phyloP scores from a whole-genome alignment of 2,113 vertebrate species.

The Jacana jacana region DNA sequence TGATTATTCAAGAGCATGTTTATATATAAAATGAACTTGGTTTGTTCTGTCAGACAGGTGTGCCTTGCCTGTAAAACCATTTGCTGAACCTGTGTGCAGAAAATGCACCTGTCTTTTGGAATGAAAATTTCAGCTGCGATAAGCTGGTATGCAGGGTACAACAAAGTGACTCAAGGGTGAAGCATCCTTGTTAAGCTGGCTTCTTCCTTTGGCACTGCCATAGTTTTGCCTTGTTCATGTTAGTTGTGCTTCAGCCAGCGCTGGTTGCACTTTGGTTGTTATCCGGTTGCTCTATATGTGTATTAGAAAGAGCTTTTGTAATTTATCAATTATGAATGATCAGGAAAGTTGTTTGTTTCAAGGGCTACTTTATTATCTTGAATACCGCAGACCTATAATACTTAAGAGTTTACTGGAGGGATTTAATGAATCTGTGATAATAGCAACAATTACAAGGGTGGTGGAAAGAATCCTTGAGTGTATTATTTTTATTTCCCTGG shows the following conservation, averaged over 20 bases:
- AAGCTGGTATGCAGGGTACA: not conserved
- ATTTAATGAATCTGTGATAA: constrained; percentile 45
- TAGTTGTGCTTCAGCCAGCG: not conserved
- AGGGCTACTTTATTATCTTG: constrained; percentile 18
- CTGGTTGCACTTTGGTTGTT: not conserved
- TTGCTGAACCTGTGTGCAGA: not conserved
- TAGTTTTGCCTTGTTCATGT: not conserved
- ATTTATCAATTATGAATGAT: not conserved
- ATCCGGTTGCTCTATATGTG: not conserved
- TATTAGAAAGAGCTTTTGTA: not conserved
- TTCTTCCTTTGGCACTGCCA: not conserved
- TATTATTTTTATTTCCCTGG: constrained; percentile 64
- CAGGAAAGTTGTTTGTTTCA: constrained; percentile 27
- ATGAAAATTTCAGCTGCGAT: not conserved
- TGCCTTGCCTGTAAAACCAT: not conserved
- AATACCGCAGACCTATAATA: not conserved
- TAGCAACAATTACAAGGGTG: constrained; percentile 42
- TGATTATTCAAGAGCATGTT: not conserved
- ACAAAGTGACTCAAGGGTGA: not conserved
- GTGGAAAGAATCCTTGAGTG: constrained; percentile 36
- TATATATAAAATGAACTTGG: not conserved
- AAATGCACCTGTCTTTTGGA: not conserved
- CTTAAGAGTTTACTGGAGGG: not conserved
- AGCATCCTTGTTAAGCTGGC: not conserved
- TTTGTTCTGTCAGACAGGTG: not conserved